Evolutionary conservation across 2,113 vertebrate species (phyloP).

Genomic region (Sphaerodactylus townsendi): DNA sequence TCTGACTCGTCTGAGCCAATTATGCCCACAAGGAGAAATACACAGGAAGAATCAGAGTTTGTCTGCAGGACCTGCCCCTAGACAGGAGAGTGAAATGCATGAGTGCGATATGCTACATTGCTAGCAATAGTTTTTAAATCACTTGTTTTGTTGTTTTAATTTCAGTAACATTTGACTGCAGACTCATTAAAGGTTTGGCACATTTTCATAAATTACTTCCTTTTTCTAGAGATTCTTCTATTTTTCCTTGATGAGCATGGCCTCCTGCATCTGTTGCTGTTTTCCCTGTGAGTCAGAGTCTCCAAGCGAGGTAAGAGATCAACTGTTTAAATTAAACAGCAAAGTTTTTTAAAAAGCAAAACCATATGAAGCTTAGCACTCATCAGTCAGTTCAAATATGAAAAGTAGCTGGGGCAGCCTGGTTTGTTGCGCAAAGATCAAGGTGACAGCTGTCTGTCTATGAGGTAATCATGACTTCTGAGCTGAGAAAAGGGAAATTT

Average conservation of each 20-base stretch:
- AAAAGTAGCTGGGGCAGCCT: neutral
- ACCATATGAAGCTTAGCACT: neutral
- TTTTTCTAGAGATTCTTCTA: neutral
- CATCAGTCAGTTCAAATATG: fast-evolving
- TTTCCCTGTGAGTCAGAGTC: neutral
- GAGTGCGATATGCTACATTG: neutral
- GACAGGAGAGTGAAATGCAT: neutral
- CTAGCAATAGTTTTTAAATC: neutral
- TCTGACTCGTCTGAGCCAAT: fast-evolving
- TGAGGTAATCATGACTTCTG: neutral
- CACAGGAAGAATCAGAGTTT: neutral
- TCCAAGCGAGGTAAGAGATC: conserved; percentile 33
- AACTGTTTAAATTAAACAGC: no score
- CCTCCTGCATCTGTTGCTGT: neutral
- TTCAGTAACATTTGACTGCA: fast-evolving
- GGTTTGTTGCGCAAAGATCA: neutral
- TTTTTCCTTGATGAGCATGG: conserved; percentile 1
- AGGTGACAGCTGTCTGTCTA: neutral
- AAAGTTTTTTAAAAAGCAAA: neutral
- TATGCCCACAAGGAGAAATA: neutral
- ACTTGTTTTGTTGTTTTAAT: neutral
- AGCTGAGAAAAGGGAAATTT: neutral
- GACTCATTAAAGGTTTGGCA: neutral
- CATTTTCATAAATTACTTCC: fast-evolving
- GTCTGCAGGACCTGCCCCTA: neutral